Percentiles rank a stretch among this genome's conserved stretches.
Conservation (phyloP, 2,888 invertebrate species). For the Orchesellides sinensis region DNA sequence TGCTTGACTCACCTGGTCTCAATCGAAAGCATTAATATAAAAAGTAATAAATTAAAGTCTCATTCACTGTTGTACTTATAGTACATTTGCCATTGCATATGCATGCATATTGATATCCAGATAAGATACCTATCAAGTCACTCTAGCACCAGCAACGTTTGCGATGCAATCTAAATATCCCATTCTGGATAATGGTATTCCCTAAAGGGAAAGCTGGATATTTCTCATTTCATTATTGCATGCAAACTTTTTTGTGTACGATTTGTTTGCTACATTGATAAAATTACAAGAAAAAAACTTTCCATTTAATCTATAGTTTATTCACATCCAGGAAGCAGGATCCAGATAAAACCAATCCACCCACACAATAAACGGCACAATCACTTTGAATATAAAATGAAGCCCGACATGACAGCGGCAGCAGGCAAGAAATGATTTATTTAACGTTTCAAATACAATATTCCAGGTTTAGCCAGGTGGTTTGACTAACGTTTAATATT, state of each 20-base stretch:
- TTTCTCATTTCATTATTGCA: neutral
- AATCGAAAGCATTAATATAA: neutral
- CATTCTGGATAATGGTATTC: neutral
- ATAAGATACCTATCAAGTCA: conserved; percentile 19
- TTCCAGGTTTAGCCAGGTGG: no score
- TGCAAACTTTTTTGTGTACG: neutral
- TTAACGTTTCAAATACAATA: no score
- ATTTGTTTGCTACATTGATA: neutral
- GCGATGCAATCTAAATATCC: no score
- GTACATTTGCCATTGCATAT: no score
- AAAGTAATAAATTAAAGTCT: conserved; percentile 9
- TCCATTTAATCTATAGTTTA: neutral
- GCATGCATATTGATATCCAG: conserved; percentile 5
- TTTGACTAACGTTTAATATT: no score
- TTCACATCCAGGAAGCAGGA: conserved; percentile 5
- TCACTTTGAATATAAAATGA: neutral
- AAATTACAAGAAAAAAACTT: neutral
- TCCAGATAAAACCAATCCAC: neutral
- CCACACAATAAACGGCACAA: neutral
- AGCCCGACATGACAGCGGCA: neutral
- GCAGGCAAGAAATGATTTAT: no score
- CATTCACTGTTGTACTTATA: neutral
- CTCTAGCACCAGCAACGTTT: conserved; percentile 12
- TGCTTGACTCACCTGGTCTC: conserved; percentile 7
- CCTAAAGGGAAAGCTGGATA: neutral